Evolutionary conservation across 2,113 vertebrate genomes (phyloP).

Genomic region (Recurvirostra avosetta): DNA sequence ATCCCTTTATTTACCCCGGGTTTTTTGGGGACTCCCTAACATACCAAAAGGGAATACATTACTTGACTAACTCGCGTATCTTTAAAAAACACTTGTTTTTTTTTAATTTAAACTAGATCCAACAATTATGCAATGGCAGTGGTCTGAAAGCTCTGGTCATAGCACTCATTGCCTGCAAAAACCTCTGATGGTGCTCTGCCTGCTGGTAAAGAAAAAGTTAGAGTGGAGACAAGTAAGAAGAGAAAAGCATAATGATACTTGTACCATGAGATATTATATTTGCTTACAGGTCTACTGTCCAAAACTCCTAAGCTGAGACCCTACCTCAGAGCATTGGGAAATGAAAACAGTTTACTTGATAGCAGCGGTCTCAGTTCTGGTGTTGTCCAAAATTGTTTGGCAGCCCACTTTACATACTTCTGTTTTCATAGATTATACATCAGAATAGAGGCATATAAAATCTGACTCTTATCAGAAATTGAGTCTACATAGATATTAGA

Average conservation of each 20-base stretch:
- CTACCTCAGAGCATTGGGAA: background rate
- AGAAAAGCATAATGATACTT: background rate
- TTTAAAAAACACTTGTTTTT: background rate
- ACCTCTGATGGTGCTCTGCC: background rate
- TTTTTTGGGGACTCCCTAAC: background rate
- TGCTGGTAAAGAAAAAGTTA: background rate
- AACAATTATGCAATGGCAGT: background rate
- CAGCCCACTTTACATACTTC: background rate
- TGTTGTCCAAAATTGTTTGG: background rate
- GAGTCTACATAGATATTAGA: background rate
- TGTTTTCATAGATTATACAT: background rate
- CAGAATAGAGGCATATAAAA: background rate
- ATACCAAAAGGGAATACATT: background rate
- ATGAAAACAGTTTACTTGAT: background rate
- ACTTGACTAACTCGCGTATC: background rate
- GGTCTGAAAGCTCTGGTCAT: background rate
- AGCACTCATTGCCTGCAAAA: background rate
- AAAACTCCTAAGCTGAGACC: background rate
- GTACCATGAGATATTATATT: background rate
- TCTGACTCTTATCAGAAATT: background rate
- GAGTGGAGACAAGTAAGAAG: background rate
- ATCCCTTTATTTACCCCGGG: background rate
- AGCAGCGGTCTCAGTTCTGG: background rate
- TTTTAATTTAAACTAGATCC: background rate
- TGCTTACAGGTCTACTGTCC: background rate